Conservation (phyloP, 1,140 invertebrate genomes). For the Drosophila mojavensis region DNA sequence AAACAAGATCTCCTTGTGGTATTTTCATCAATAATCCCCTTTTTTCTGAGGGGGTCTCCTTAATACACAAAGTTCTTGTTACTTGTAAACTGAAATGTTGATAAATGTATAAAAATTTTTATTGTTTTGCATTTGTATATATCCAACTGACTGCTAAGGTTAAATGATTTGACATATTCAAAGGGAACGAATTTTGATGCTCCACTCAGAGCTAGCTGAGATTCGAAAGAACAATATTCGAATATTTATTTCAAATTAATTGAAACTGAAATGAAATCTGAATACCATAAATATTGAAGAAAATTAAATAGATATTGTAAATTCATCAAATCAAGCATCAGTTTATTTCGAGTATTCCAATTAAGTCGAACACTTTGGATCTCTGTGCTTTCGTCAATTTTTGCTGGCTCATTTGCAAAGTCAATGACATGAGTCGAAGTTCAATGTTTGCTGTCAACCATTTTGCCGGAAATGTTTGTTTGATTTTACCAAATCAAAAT, state of each 20-base stretch:
- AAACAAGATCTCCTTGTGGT: not conserved
- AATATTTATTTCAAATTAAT: no score
- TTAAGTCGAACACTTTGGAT: not conserved
- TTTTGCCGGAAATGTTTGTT: slow-evolving; percentile 67
- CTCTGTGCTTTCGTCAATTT: not conserved
- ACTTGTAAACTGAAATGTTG: slow-evolving; percentile 49
- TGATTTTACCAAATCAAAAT: slow-evolving; percentile 67
- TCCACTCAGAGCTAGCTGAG: slow-evolving; percentile 20
- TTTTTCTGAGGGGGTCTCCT: not conserved
- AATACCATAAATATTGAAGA: no score
- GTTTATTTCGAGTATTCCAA: no score
- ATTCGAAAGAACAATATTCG: not conserved
- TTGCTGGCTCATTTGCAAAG: not conserved
- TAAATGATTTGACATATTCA: slow-evolving; percentile 36
- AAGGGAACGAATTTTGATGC: not conserved
- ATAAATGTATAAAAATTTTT: slow-evolving; percentile 53
- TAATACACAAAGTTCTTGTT: slow-evolving; percentile 17
- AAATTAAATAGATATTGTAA: no score
- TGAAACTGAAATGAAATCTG: no score
- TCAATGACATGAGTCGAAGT: slow-evolving; percentile 55
- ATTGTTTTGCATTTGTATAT: slow-evolving; percentile 57
- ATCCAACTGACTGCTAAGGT: slow-evolving; percentile 41
- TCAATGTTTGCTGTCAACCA: slow-evolving; percentile 54
- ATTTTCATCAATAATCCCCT: slow-evolving; percentile 17
- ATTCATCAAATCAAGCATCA: no score